Evolutionary conservation across 2,797 vertebrate genomes (phyloP), one percentile per base, ranked within the genome.

Genomic region (Steatocranus sp.): DNA sequence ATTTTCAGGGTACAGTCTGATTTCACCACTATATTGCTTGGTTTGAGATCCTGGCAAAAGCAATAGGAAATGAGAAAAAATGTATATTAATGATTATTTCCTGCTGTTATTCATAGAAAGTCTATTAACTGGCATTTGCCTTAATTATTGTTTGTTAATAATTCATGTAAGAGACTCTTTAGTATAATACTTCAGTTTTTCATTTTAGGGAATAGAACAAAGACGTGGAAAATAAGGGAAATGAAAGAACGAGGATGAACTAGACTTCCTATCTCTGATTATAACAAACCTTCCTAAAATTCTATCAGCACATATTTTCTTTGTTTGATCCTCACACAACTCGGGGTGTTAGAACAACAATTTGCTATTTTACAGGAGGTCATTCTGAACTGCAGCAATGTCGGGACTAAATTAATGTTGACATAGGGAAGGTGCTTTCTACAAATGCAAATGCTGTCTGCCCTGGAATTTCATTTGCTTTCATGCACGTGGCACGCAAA

Each of bases 11-110:
- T 99, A 92, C 99, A 99, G 92, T 99, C 99, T 15, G 99, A 99
- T 89, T 99, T 99, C 91, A 99, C 99, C 93, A 99, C 99, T 89
- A 99, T 99, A 96, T 99, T 99, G 97, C 99, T 99, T 90, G 99
- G 99, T 96, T 99, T 99, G 94, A 99, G 97, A 92, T 99, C 99
- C 99, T 99, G 58, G 10, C 75, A 61, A 36, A 6, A 82, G 79
- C 43, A 73, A 32, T 48, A n/a, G 17, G 41, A 48, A 73, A 12
- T 8, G 2, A 49, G 25, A 73, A 73, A 73, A 73, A 43, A 48
- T 32, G 25, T 48, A 48, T 30, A 30, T 73, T 46, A n/a, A 49
- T 27, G 41, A 70, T 27, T 27, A 17, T 70, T 70, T 70, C 1
- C 15, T 43, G 14, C 3, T 70, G 38, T 46, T 70, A 7, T 70